These are phyloP conservation scores for Heliocidaris tuberculata DNA, from an alignment of 35 echinoderm and acorn worm species.

Conservation along the genomic window DNA sequence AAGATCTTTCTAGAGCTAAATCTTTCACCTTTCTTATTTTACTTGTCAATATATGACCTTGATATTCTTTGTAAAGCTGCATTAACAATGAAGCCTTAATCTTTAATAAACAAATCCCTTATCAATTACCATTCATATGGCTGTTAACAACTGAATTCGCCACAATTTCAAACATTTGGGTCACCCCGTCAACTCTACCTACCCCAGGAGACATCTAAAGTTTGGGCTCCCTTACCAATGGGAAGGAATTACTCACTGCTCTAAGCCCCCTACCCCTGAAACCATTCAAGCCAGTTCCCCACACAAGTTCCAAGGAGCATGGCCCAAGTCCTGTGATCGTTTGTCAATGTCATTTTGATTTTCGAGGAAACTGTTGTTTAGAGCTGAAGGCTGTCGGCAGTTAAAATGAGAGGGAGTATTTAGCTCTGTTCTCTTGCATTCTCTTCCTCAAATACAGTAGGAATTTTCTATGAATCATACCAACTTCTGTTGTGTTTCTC, in stretches of 20 bases:
- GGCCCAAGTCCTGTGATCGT: background rate
- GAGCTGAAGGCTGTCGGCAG: background rate
- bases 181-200: background rate
- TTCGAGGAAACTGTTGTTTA: constrained; percentile 17
- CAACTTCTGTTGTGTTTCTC: background rate
- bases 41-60: too few relatives aligned
- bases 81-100: background rate
- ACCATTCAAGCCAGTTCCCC: background rate
- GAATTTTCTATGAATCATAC: background rate
- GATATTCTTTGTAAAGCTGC: background rate
- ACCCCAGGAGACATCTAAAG: background rate
- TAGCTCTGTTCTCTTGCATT: background rate
- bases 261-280: background rate
- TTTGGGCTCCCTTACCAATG: background rate
- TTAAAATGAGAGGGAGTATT: background rate
- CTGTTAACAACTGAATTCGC: background rate
- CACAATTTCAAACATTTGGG: background rate
- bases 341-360: constrained; percentile 13
- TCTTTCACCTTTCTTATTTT: too few relatives aligned
- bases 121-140: background rate
- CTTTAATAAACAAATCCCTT: background rate
- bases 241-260: background rate
- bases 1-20: too few relatives aligned
- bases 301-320: background rate
- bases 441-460: background rate